Base-by-base conservation (phyloP, 1,140 invertebrate species). In the Drosophila arawakana region DNA sequence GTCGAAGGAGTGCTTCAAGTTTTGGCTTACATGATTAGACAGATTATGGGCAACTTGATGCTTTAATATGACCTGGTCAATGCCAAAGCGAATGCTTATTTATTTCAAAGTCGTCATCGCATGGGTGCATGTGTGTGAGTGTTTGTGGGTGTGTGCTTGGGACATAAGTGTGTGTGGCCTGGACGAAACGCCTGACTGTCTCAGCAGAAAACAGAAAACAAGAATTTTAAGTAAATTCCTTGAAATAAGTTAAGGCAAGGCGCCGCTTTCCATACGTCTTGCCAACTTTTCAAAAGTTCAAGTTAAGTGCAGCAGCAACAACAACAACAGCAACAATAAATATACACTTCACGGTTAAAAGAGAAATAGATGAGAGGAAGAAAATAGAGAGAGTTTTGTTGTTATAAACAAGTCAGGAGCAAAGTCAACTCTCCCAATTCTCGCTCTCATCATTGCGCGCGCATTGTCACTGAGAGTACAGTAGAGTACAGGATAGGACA, bases 221-320 rank as follows among this genome's bases (percentile, higher is more conserved):
- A 62, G 15, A 86, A 82, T 71, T 76, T 76, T 74, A 71, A 65
- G n/a, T 44, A 75, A 89, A 80, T 83, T 81, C 80, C 84, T 86
- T 78, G 84, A 78, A 74, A 73, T 83, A 41, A 43, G 73, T 65
- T 71, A 18, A 47, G 55, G 54, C 52, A 60, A 67, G 57, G 39
- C 30, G 63, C 34, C 25, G 21, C 13, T 13, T 30, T 30, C 25
- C 25, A 30, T 52, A 49, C 61, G 41, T 69, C 73, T 61, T 84
- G 81, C 81, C 81, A 84, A 84, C 70, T 78, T 83, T 83, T 69
- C 9, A 18, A 81, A 86, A 85, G 78, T 86, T 86, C 72, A 85
- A 66, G 71, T 75, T 65, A 86, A 86, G 78, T 85, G 71, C 82
- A 81, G 62, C 58, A 66, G 8, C 50, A 54, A 13, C 52, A 82